phyloP scores from a whole-genome alignment of 2,797 vertebrate species.

The Champsocephalus esox region DNA sequence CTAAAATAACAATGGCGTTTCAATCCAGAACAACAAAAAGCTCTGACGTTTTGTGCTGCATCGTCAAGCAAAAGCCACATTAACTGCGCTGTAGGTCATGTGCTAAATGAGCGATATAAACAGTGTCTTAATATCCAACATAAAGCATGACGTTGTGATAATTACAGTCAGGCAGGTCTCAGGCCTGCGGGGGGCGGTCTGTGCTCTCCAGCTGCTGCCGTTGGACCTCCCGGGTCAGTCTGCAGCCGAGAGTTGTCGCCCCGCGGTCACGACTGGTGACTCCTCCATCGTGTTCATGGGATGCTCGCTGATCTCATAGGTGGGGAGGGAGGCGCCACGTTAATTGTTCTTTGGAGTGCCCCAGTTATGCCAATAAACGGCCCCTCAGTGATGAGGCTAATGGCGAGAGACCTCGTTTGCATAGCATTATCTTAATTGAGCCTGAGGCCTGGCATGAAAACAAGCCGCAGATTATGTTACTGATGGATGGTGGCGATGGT shows the following conservation, averaged over 20 bases:
- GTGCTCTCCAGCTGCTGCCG: slow-evolving; percentile 60
- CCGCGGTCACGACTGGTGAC: slow-evolving; percentile 45
- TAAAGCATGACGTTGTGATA: slow-evolving; percentile 37
- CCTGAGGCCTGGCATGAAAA: slow-evolving; percentile 83
- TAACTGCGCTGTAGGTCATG: background rate
- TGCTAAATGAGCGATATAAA: background rate
- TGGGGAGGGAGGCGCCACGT: slow-evolving; percentile 74
- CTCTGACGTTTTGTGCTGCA: background rate
- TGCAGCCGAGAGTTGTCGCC: slow-evolving; percentile 40
- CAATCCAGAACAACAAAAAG: background rate
- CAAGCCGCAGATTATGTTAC: slow-evolving; percentile 90
- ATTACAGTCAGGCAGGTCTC: slow-evolving; percentile 50
- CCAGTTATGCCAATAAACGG: slow-evolving; percentile 95
- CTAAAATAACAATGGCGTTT: background rate
- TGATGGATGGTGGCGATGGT: slow-evolving; percentile 90
- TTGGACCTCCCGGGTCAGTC: slow-evolving; percentile 56
- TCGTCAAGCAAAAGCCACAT: background rate
- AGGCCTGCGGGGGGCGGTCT: slow-evolving; percentile 17
- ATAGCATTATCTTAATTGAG: slow-evolving; percentile 99
- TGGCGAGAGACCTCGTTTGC: slow-evolving; percentile 94
- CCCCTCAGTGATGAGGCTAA: slow-evolving; percentile 90
- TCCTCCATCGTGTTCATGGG: slow-evolving; percentile 82
- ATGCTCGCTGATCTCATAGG: slow-evolving; percentile 89
- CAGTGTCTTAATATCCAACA: background rate
- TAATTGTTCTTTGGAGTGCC: slow-evolving; percentile 95